Evolutionary conservation across 2,888 invertebrate genomes (phyloP).

Genomic region (Callosobruchus maculatus): DNA sequence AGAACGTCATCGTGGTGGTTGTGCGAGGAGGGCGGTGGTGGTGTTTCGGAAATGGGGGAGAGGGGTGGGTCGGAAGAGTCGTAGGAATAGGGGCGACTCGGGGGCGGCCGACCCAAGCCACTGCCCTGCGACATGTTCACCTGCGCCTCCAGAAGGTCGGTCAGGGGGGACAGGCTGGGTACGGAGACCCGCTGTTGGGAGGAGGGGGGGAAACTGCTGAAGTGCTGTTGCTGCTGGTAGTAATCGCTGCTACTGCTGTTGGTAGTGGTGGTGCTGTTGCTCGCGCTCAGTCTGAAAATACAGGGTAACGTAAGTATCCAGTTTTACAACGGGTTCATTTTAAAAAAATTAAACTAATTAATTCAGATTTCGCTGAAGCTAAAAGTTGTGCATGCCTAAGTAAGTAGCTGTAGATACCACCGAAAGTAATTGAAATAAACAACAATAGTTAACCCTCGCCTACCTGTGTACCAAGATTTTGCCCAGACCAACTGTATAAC

Average conservation of each 20-base stretch:
- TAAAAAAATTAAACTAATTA: too few relatives aligned
- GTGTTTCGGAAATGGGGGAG: constrained; percentile 84
- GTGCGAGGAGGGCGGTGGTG: constrained; percentile 51
- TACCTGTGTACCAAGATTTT: too few relatives aligned
- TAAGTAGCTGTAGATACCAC: too few relatives aligned
- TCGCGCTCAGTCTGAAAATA: not conserved
- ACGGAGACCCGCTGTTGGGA: constrained; percentile 38
- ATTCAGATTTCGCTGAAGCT: too few relatives aligned
- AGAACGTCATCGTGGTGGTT: constrained; percentile 40
- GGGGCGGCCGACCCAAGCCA: constrained; percentile 32
- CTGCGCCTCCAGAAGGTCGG: constrained; percentile 40
- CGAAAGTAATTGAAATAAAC: too few relatives aligned
- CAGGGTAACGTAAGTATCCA: too few relatives aligned
- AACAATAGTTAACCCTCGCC: too few relatives aligned
- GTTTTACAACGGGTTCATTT: too few relatives aligned
- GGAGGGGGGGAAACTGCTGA: not conserved
- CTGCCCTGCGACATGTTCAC: constrained; percentile 58
- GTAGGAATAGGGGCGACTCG: constrained; percentile 37
- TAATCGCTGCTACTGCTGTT: constrained; percentile 21
- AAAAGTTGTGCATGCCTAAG: too few relatives aligned
- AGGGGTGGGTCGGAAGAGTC: constrained; percentile 61
- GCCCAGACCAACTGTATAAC: too few relatives aligned
- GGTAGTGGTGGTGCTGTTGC: not conserved
- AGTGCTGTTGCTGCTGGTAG: constrained; percentile 18
- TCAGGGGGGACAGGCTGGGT: constrained; percentile 40